phyloP scores from a whole-genome alignment of 2,797 vertebrate genomes.

The Parauchenoglanis ngamensis region DNA sequence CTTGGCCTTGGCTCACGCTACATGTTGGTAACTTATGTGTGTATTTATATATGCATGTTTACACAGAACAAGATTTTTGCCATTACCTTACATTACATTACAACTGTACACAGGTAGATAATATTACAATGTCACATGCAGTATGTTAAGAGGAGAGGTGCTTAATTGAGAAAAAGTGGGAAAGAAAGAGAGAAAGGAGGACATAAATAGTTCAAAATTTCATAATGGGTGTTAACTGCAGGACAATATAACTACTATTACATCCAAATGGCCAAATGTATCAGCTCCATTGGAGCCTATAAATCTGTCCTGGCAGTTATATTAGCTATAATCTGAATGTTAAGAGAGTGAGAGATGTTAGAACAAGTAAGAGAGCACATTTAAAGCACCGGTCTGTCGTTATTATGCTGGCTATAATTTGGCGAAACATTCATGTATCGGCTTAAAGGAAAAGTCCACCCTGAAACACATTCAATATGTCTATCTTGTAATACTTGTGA shows the following conservation, averaged over 20 bases:
- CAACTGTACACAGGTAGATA: neutral
- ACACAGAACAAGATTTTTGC: neutral
- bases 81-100: neutral
- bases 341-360: neutral
- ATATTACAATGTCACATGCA: neutral
- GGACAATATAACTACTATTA: neutral
- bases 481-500: neutral
- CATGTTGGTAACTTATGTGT: neutral
- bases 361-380: neutral
- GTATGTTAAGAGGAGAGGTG: neutral
- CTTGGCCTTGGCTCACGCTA: neutral
- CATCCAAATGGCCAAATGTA: neutral
- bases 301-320: neutral
- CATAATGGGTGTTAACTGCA: slow-evolving; percentile 1
- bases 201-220: neutral
- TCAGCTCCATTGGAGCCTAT: neutral
- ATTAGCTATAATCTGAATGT: slow-evolving; percentile 9
- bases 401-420: neutral
- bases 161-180: neutral
- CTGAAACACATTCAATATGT: neutral
- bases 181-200: neutral
- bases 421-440: neutral
- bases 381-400: neutral
- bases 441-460: neutral
- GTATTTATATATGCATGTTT: neutral